A percentile compares a stretch with the other conserved stretches of the same genome.
Evolutionary conservation across 2,888 invertebrate species (phyloP).

Genomic region (Brachycybe producta): DNA sequence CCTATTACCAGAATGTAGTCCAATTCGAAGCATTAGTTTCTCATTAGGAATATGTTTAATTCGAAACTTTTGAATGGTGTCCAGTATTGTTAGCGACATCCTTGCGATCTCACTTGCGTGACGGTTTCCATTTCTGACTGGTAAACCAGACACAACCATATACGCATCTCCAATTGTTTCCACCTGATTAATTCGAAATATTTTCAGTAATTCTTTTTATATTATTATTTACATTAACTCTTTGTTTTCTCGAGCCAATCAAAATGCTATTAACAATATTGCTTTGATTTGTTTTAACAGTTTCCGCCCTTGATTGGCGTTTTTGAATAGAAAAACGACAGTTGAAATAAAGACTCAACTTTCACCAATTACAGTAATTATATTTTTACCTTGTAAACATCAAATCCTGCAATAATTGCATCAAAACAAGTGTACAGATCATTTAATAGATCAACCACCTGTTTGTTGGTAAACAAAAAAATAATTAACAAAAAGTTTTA

Average conservation of each 20-base stretch:
- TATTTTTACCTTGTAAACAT: slow-evolving; percentile 24
- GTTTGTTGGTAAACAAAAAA: too few species aligned
- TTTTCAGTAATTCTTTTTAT: too few species aligned
- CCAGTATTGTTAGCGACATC: slow-evolving; percentile 34
- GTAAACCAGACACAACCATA: slow-evolving; percentile 38
- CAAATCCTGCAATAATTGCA: slow-evolving; percentile 24
- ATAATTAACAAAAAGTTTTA: neutral
- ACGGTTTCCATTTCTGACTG: slow-evolving; percentile 33
- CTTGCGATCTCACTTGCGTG: slow-evolving; percentile 37
- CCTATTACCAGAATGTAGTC: slow-evolving; percentile 36
- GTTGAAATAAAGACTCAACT: neutral
- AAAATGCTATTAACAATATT: neutral
- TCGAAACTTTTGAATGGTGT: slow-evolving; percentile 33
- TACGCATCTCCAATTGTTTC: slow-evolving; percentile 31
- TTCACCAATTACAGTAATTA: neutral
- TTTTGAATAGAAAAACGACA: too few species aligned
- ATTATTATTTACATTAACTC: too few species aligned
- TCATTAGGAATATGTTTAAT: slow-evolving; percentile 34
- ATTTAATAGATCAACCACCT: slow-evolving; percentile 25
- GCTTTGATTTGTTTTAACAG: neutral
- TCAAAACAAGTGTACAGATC: slow-evolving; percentile 26
- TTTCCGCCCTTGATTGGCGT: too few species aligned
- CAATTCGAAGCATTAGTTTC: slow-evolving; percentile 35
- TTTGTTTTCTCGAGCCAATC: too few species aligned
- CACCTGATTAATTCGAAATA: slow-evolving; percentile 20